Evolutionary conservation across 2,797 vertebrate genomes (phyloP), one percentile per base, ranked within the genome.

Genomic region (Notolepis coatsorum): DNA sequence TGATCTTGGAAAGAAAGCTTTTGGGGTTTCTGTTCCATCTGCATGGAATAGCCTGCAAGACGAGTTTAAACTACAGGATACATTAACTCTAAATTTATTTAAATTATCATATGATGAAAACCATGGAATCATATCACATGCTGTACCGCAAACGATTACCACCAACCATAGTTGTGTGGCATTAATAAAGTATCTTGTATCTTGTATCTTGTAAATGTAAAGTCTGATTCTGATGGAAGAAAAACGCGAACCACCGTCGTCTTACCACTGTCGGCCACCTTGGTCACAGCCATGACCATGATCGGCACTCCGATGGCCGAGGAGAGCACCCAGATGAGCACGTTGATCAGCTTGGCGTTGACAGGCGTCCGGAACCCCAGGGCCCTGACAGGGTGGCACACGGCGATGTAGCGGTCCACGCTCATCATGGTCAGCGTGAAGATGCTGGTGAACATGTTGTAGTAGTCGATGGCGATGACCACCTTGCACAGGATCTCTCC

Each of bases 401-500:
- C 96, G 0, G 96, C 96, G 0, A 98, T 82, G 73, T 98, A 98
- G 68, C 96, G 96, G 76, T 98, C 96, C 9, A 98, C 96, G 0
- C 96, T 98, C 96, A 98, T 97, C 95, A 96, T 98, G 59, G 96
- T 98, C 38, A 98, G 94, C 0, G 96, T 98, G 87, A 98, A 96
- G 91, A 96, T 97, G 68, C 96, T 98, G 8, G 96, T 98, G 87
- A 98, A 97, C 96, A 98, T 98, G 73, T 98, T 98, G 84, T 97
- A 98, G 89, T 98, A 97, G 88, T 97, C 96, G 0, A 97, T 98
- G 84, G 96, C 95, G 5, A 98, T 94, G 42, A 98, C 92, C 0
- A 93, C 80, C 71, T 98, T 98, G 90, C 96, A 98, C 60, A 98
- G 92, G 68, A 93, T 65, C 56, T 97, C 91, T 3, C 96, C 96